Conservation (phyloP, 2,797 vertebrate genomes). For the Anisognathus igniventris region DNA sequence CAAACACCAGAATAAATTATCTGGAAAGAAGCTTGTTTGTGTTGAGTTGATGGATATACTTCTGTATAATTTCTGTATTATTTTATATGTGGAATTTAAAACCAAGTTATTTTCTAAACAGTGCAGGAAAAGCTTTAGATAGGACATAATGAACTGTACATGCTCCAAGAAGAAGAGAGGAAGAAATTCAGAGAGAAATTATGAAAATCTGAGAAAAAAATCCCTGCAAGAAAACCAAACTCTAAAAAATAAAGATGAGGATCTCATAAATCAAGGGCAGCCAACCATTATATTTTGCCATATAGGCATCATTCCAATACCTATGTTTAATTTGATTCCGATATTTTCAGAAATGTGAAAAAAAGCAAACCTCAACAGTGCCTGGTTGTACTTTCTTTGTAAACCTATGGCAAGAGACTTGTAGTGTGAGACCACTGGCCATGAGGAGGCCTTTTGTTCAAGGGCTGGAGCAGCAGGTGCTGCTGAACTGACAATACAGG, state of each 20-base stretch:
- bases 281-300: neutral
- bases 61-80: neutral
- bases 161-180: neutral
- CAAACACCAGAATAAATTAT: neutral
- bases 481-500: neutral
- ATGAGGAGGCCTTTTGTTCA: neutral
- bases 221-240: slow-evolving; percentile 51
- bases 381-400: neutral
- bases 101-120: slow-evolving; percentile 15
- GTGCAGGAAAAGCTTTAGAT: slow-evolving; percentile 27
- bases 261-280: neutral
- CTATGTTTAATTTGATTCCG: neutral
- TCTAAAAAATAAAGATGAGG: neutral
- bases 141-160: neutral
- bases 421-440: neutral
- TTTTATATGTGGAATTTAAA: neutral
- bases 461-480: neutral
- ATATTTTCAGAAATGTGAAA: neutral
- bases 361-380: neutral
- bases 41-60: neutral
- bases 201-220: slow-evolving; percentile 51
- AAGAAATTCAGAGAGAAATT: slow-evolving; percentile 29
- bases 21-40: neutral
- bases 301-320: neutral
- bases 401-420: fast-evolving